Evolutionary conservation across 2,888 invertebrate species (phyloP), one percentile per base, ranked within the genome.

Genomic region (Sinodicranocentrus sp.): DNA sequence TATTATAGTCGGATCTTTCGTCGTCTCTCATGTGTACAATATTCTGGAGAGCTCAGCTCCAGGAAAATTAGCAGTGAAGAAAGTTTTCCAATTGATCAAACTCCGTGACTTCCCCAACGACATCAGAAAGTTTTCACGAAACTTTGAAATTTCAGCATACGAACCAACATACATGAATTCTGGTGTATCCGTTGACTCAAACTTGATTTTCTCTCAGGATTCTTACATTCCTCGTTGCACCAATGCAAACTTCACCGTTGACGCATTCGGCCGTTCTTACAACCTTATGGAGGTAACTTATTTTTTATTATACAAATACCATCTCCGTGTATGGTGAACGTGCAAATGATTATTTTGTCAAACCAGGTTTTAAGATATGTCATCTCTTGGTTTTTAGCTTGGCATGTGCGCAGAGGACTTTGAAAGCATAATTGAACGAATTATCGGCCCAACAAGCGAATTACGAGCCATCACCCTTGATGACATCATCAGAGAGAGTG

Each of bases 41-140:
- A 92, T 96, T 78, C 93, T 95, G 48, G 93, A 96, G 0, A 95
- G 95, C 0, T 93, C 95, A 1, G 95, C 95, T 90, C 94, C 95
- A 0, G 94, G 94, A 89, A 95, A 95, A 89, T 92, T 92, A 39
- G 91, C 91, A 0, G 92, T 93, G n/a, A 92, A 93, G 84, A 90
- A 90, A 26, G 91, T 93, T 57, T 90, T 94, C 1, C 91, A 92
- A 10, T 91, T 92, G 84, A 91, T 93, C 43, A 91, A 91, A 68
- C 90, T 93, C 0, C 91, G 91, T 52, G 91, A 92, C 76, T 94
- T 93, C 91, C 93, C 94, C 39, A 91, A 94, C 33, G 97, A 98
- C 89, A 92, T 94, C 89, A 93, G 96, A 83, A 96, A 96, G 89
- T 97, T 93, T 89, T 89, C 89, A 2, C 80, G 93, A 91, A 95